Evolutionary conservation across 2,888 invertebrate genomes (phyloP), one percentile per base, ranked within the genome.

Genomic region (Alentia gelatinosa): DNA sequence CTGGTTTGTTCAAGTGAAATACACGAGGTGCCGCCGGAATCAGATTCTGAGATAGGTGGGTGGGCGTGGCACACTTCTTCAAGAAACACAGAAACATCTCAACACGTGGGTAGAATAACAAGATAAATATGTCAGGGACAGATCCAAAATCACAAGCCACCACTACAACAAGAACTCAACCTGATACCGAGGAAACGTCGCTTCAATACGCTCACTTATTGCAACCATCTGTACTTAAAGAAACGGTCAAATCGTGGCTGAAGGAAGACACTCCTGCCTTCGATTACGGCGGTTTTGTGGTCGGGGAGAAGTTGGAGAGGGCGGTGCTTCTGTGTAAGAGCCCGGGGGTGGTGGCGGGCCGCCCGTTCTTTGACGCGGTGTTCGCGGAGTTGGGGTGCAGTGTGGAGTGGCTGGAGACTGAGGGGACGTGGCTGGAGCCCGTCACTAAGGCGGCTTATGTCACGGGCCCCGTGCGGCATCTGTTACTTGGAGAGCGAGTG

Each of bases 361-460:
- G 93, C 56, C 96, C 96, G 0, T 96, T 96, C 92, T 95, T 96
- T 74, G 95, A 96, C 90, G 96, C 96, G 12, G 92, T 96, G 0
- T 96, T 96, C 91, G 92, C 94, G 75, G 95, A 96, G 92, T 92
- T 96, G 23, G 95, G 95, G 37, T 96, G 96, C 91, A 89, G 74
- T 7, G 95, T 96, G 7, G 91, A 94, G 15, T 96, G 96, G 96
- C 91, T 93, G 50, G 93, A 92, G 47, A 86, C 93, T 23, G 96
- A 96, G 91, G 96, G 96, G 0, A 92, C 93, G 0, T 93, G 92
- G 50, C 63, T 96, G 40, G 93, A 94, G 23, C 92, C 93, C 30
- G 83, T 91, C 19, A 86, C 68, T 23, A 90, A 90, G 47, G 96
- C 96, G 0, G 96, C 96, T 0, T 94, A 93, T 9, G 95, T 96